These are phyloP conservation scores for Melieria omissa DNA, from an alignment of 2,888 invertebrate genomes.

Conservation along the genomic window DNA sequence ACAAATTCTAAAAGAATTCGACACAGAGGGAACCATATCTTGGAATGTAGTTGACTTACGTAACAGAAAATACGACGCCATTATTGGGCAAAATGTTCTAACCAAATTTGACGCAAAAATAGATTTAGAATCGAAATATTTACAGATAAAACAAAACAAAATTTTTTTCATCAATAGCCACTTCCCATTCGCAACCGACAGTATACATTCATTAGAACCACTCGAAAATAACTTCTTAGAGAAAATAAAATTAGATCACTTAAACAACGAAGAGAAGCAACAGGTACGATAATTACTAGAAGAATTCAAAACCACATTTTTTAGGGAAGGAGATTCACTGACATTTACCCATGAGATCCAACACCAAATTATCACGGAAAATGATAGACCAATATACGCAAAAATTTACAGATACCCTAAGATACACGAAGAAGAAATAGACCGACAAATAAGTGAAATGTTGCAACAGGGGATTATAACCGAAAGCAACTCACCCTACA, in stretches of 20 bases:
- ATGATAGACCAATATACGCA: neutral
- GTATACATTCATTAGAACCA: no score
- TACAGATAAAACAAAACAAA: no score
- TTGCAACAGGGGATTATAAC: neutral
- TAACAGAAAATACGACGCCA: conserved; percentile 36
- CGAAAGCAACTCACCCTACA: neutral
- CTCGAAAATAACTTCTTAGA: no score
- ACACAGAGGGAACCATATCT: conserved; percentile 33
- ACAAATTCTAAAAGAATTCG: conserved; percentile 34
- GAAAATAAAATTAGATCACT: no score
- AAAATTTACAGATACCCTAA: neutral
- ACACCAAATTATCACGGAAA: no score
- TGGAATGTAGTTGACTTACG: conserved; percentile 35
- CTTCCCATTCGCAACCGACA: no score
- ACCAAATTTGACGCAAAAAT: conserved; percentile 34
- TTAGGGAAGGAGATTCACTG: no score
- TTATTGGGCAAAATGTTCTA: conserved; percentile 36
- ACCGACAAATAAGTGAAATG: neutral
- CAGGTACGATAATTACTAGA: neutral
- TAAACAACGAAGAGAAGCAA: conserved; percentile 7
- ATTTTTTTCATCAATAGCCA: no score
- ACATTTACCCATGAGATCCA: no score
- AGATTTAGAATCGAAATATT: neutral
- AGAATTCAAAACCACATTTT: neutral
- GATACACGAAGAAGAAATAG: neutral